Base-by-base conservation (phyloP, 2,113 vertebrate species). In the Leiothrix lutea region DNA sequence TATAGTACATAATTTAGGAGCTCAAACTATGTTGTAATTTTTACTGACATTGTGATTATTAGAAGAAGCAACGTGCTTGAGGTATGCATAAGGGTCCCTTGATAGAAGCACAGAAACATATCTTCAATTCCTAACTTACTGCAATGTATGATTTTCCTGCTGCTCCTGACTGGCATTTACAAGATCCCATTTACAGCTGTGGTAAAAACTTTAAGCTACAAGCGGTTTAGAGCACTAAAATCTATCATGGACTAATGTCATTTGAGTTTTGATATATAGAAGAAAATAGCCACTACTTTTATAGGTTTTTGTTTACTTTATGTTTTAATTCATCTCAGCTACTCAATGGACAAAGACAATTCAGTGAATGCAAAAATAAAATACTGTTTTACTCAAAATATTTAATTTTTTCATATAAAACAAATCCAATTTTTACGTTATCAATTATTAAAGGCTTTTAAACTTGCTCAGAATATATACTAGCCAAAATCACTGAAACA, bases 91-190 rank as follows among this genome's bases (percentile, higher is more conserved):
- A 14, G 33, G 1, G 6, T 33, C 15, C 86, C 5, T 38, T 80
- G 53, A 53, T 6, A 70, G 54, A 82, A 47, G 15, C 50, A 84
- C 21, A 36, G 44, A 83, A 40, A 11, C 19, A 65, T 38, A 40
- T 44, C 26, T 66, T 80, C 11, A 42, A 1, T 91, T 91, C 12
- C 56, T 73, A 82, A 53, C 8, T 57, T 48, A 22, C 0, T 4
- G 2, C 6, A 24, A 20, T 7, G 7, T 58, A 16, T 2, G 0
- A 33, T 69, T 66, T 35, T 73, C 22, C 13, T 53, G 2, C 33
- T 57, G 38, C 20, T 62, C 12, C 10, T 0, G 0, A 38, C 0
- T 51, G 24, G 2, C 7, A 22, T 66, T 66, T 89, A 44, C 6
- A 71, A 78, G 15, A 62, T 58, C 15, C 35, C 7, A 56, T 56